Conservation (phyloP, 2,888 invertebrate genomes). For the Agrochola lota region DNA sequence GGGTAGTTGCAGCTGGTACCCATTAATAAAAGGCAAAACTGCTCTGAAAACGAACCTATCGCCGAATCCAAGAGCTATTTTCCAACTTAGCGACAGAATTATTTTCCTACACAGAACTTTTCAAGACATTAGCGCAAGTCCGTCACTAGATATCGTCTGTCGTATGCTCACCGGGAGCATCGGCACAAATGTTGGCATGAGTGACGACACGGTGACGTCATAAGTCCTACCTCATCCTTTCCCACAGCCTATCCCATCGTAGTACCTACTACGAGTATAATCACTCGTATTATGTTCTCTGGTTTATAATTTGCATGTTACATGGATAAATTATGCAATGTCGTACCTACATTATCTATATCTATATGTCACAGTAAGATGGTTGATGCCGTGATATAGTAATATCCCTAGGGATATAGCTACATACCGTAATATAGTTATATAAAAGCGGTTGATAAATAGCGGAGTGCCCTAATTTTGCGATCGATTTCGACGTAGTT, state of each 20-base stretch:
- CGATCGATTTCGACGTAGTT: no score
- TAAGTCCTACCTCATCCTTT: constrained; percentile 30
- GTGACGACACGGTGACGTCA: constrained; percentile 46
- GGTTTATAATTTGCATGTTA: constrained; percentile 12
- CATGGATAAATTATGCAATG: not conserved
- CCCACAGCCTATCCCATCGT: constrained; percentile 4
- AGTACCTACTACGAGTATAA: constrained; percentile 11
- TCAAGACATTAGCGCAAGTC: constrained; percentile 16
- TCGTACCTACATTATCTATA: not conserved
- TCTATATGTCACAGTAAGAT: no score
- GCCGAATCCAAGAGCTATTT: not conserved
- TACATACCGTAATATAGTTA: no score
- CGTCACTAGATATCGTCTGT: constrained; percentile 33
- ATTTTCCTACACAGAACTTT: not conserved
- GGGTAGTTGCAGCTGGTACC: no score
- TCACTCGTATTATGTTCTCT: constrained; percentile 9
- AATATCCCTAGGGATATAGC: no score
- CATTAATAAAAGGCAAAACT: not conserved
- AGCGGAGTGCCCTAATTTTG: no score
- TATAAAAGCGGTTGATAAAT: no score
- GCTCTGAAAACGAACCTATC: not conserved
- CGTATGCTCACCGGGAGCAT: not conserved
- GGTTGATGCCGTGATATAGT: no score
- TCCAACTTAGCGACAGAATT: not conserved
- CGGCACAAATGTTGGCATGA: not conserved